Evolutionary conservation across 2,888 invertebrate genomes (phyloP), one percentile per base, ranked within the genome.

Genomic region (Rotaria socialis): DNA sequence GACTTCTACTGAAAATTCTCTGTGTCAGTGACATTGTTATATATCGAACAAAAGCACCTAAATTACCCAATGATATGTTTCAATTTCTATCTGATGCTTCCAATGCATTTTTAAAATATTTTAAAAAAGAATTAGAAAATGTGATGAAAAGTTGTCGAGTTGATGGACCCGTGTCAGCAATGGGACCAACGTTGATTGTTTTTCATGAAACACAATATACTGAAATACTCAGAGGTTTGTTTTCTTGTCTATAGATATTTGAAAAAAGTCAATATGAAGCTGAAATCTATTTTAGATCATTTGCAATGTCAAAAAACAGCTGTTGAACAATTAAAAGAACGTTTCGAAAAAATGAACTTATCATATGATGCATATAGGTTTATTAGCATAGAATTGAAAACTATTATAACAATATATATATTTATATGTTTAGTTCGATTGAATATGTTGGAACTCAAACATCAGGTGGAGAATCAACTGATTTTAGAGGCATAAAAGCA

Each of bases 141-240:
- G 90, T 90, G 8, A 89, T 90, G 52, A 89, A 90, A 86, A 87
- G 90, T 19, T 91, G 92, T 85, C 93, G 94, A 47, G 8, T 90
- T 92, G 87, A 88, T 89, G 43, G 89, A 90, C 50, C 86, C 3
- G 60, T 86, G 8, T 85, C 86, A 3, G 52, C 58, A 10, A 27
- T 94, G 87, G 95, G 95, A 41, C 95, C 95, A 67, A 93, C 94
- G 88, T 93, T 95, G 52, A 93, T 95, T 87, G 93, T 95, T 88
- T 94, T 95, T 91, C 95, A 95, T 90, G 95, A 95, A 91, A 95
- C 95, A 1, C 92, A 92, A 85, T 93, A 94, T 89, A 95, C 95
- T 24, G 93, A 93, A 89, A 93, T 94, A 16, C 91, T 94, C 86
- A 87, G 86, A 74, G 87, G 84, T 84, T 84, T 67, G 43, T 19